A percentile compares a stretch with the other conserved stretches of the same genome.
phyloP scores from a whole-genome alignment of 2,888 invertebrate species.

The Caenorhabditis doughertyi region DNA sequence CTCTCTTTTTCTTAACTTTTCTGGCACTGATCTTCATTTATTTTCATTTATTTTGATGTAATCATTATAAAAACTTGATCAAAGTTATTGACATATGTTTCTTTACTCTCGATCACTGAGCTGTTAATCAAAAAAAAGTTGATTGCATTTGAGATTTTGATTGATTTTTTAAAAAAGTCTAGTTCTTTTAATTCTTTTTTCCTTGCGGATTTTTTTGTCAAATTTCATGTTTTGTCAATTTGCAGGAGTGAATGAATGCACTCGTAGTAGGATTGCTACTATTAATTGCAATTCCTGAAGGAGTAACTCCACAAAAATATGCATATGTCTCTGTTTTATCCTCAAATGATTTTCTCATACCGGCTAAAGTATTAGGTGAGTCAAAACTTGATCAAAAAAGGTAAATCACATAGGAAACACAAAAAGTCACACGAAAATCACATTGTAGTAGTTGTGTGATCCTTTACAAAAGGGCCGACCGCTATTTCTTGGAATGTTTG shows the following conservation, averaged over 20 bases:
- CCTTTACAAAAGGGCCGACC: slow-evolving; percentile 21
- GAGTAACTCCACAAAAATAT: slow-evolving; percentile 37
- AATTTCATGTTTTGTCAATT: slow-evolving; percentile 1
- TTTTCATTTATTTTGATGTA: background rate
- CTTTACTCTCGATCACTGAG: slow-evolving; percentile 18
- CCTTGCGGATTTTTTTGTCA: background rate
- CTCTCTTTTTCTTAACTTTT: slow-evolving; percentile 10
- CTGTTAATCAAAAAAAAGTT: background rate
- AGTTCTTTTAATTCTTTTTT: background rate
- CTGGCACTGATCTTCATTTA: slow-evolving; percentile 39
- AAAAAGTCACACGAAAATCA: slow-evolving; percentile 18
- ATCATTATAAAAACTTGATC: slow-evolving; percentile 10
- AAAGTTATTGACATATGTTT: slow-evolving; percentile 20
- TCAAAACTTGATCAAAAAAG: too few relatives aligned
- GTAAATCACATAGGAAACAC: background rate
- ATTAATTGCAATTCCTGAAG: background rate
- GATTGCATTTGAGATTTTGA: background rate
- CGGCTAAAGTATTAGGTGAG: slow-evolving; percentile 76
- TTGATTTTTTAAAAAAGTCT: background rate
- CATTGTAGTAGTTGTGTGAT: slow-evolving; percentile 25
- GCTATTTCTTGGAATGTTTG: slow-evolving; percentile 14
- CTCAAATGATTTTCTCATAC: slow-evolving; percentile 72
- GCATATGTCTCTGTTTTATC: slow-evolving; percentile 70
- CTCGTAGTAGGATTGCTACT: slow-evolving; percentile 43
- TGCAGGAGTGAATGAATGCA: slow-evolving; percentile 52